phyloP scores from a whole-genome alignment of 2,888 invertebrate species.

The Coecobrya sp. region DNA sequence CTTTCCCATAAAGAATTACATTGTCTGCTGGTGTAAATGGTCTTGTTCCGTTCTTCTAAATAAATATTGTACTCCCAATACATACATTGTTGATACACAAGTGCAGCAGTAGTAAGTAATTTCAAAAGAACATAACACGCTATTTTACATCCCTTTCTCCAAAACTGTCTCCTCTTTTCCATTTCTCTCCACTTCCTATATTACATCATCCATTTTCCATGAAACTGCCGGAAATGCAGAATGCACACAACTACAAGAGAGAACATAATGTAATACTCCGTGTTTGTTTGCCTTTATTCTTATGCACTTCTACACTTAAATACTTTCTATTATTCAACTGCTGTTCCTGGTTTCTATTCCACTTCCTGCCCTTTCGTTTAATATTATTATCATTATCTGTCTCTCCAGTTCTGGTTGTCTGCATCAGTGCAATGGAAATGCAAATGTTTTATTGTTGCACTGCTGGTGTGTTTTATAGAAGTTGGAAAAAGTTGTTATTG shows the following conservation, averaged over 20 bases:
- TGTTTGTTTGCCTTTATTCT: background rate
- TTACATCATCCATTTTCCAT: conserved; percentile 42
- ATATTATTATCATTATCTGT: background rate
- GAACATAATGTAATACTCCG: background rate
- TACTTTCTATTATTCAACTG: background rate
- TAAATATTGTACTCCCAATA: background rate
- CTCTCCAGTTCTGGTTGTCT: background rate
- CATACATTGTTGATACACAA: background rate
- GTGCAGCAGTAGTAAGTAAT: background rate
- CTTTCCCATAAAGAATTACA: conserved; percentile 7
- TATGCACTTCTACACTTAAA: background rate
- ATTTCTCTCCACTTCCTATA: background rate
- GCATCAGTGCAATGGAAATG: background rate
- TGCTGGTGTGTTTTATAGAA: background rate
- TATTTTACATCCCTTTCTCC: conserved; percentile 1
- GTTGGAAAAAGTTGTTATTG: background rate
- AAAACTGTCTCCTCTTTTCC: background rate
- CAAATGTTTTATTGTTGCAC: background rate
- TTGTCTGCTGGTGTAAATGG: conserved; percentile 26
- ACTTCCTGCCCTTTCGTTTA: background rate
- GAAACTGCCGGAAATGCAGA: conserved; percentile 50
- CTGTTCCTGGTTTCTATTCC: background rate
- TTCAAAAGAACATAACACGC: background rate
- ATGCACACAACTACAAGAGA: conserved; percentile 13
- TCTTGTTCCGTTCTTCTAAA: background rate